Percentiles rank a stretch among this genome's conserved stretches.
phyloP scores from a whole-genome alignment of 2,113 vertebrate genomes.

The Hipposideros armiger region DNA sequence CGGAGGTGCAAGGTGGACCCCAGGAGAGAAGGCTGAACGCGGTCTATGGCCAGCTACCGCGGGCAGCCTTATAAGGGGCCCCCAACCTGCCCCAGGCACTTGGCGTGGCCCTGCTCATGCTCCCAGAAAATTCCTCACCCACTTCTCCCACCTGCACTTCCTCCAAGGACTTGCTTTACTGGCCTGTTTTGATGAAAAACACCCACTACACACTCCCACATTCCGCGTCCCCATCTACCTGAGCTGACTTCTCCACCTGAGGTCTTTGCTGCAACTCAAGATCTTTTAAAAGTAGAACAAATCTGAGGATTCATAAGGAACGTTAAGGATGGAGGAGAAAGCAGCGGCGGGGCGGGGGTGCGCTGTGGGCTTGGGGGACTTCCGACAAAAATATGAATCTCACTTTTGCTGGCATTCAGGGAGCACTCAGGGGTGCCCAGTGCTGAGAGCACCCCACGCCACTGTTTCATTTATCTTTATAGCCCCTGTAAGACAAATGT shows the following conservation, averaged over 20 bases:
- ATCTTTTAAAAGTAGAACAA: not conserved
- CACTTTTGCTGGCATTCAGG: not conserved
- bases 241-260: not conserved
- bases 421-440: not conserved
- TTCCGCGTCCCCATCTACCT: not conserved
- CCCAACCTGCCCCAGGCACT: not conserved
- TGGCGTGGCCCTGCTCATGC: constrained; percentile 41
- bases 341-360: not conserved
- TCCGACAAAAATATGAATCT: not conserved
- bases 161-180: constrained; percentile 57
- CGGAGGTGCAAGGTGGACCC: not conserved
- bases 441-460: rapidly evolving
- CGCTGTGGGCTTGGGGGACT: not conserved
- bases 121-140: constrained; percentile 64
- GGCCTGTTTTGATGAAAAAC: constrained; percentile 56
- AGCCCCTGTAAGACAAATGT: not conserved
- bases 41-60: not conserved
- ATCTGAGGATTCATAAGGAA: not conserved
- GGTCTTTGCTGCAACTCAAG: not conserved
- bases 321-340: not conserved
- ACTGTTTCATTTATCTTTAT: not conserved
- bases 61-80: constrained; percentile 31
- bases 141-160: constrained; percentile 72
- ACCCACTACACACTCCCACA: constrained; percentile 50
- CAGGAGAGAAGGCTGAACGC: not conserved